A percentile compares a stretch with the other conserved stretches of the same genome.
These are phyloP conservation scores for Bombus soroeensis DNA, from an alignment of 1,140 invertebrate genomes.

Conservation along the genomic window DNA sequence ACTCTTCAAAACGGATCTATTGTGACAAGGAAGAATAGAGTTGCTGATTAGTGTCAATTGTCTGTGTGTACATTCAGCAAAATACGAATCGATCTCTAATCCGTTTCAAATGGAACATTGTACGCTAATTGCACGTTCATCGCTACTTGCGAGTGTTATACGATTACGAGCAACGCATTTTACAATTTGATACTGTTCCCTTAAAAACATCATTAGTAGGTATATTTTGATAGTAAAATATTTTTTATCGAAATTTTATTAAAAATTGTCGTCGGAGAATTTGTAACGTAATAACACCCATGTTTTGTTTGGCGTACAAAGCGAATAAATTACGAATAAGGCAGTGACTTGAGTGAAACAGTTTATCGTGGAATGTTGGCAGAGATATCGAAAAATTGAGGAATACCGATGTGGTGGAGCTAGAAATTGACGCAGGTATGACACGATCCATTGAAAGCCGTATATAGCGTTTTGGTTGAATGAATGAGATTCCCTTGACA, in stretches of 20 bases:
- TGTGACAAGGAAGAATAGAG: not conserved
- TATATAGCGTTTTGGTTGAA: not conserved
- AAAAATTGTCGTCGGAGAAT: too few relatives aligned
- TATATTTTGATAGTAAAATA: too few relatives aligned
- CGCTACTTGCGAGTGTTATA: not conserved
- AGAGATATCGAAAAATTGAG: not conserved
- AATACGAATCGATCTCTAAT: not conserved
- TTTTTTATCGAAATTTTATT: too few relatives aligned
- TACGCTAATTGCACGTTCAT: not conserved
- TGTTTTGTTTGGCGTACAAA: accelerated
- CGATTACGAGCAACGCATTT: not conserved
- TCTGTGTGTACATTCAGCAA: not conserved
- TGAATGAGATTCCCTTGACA: conserved; percentile 29
- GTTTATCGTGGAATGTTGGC: not conserved
- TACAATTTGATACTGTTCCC: too few relatives aligned
- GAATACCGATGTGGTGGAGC: not conserved
- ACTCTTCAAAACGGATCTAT: not conserved
- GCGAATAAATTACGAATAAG: too few relatives aligned
- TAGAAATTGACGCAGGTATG: conserved; percentile 12
- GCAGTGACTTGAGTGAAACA: accelerated
- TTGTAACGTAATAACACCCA: too few relatives aligned
- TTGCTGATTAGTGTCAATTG: not conserved
- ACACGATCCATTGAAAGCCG: not conserved
- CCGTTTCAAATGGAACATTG: not conserved
- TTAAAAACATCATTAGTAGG: too few relatives aligned